Conservation (phyloP, 2,113 vertebrate genomes). For the Lontra canadensis region DNA sequence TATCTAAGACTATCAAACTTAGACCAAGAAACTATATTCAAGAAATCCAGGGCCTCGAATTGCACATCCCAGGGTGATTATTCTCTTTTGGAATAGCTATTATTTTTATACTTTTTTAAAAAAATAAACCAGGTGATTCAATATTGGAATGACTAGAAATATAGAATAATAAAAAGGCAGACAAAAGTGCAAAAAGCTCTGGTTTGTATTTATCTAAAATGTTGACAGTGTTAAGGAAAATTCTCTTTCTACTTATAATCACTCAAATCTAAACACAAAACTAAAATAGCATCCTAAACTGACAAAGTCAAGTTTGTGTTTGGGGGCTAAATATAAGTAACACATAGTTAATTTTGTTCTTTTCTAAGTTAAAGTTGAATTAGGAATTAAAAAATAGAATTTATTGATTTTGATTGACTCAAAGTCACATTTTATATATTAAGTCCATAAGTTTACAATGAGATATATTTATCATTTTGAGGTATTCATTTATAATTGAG, state of each 20-base stretch:
- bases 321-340: background rate
- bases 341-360: background rate
- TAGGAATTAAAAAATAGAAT: background rate
- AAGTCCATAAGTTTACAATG: background rate
- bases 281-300: background rate
- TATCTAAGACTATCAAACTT: background rate
- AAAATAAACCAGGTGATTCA: background rate
- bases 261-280: background rate
- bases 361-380: conserved; percentile 15
- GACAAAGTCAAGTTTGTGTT: background rate
- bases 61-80: background rate
- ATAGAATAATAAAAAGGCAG: background rate
- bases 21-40: background rate
- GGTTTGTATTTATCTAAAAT: background rate
- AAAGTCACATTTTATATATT: background rate
- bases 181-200: background rate
- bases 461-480: background rate
- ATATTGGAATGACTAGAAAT: background rate
- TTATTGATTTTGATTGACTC: background rate
- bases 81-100: background rate
- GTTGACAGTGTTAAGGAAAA: background rate
- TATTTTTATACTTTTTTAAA: background rate
- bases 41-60: background rate
- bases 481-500: background rate
- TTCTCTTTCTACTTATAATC: background rate